phyloP scores from a whole-genome alignment of 2,113 vertebrate genomes.

The Gulo gulo region DNA sequence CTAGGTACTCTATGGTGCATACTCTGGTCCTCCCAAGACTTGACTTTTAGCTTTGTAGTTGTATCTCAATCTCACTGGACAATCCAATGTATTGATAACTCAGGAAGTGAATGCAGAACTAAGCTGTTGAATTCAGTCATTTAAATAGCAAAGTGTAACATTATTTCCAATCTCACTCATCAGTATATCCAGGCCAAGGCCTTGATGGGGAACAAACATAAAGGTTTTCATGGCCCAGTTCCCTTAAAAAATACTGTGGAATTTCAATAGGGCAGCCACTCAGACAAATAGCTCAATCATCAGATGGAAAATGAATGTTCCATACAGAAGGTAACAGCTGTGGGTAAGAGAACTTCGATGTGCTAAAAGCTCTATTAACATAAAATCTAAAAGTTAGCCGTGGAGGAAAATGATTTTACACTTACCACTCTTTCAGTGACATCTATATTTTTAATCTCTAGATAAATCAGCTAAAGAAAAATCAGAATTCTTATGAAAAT shows the following conservation, averaged over 20 bases:
- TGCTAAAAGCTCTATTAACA: slow-evolving; percentile 19
- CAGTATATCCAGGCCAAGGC: background rate
- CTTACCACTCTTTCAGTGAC: slow-evolving; percentile 24
- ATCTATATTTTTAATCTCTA: slow-evolving; percentile 47
- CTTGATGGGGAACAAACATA: background rate
- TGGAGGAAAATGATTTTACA: background rate
- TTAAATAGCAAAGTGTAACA: slow-evolving; percentile 37
- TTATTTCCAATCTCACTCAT: background rate
- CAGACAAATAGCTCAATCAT: background rate
- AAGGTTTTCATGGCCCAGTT: background rate
- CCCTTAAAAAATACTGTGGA: background rate
- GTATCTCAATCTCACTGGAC: background rate
- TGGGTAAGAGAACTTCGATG: background rate
- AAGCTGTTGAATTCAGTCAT: background rate
- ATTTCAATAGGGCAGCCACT: background rate
- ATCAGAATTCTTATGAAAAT: slow-evolving; percentile 22
- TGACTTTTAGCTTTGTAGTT: background rate
- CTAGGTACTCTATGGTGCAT: background rate
- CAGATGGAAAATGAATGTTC: background rate
- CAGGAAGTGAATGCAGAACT: background rate
- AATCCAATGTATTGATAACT: background rate
- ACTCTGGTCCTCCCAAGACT: background rate
- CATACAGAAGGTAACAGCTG: background rate
- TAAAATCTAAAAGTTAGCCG: slow-evolving; percentile 16
- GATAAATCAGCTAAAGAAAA: slow-evolving; percentile 28